Conservation (phyloP, 1,140 invertebrate genomes). For the Drosophila nannoptera region DNA sequence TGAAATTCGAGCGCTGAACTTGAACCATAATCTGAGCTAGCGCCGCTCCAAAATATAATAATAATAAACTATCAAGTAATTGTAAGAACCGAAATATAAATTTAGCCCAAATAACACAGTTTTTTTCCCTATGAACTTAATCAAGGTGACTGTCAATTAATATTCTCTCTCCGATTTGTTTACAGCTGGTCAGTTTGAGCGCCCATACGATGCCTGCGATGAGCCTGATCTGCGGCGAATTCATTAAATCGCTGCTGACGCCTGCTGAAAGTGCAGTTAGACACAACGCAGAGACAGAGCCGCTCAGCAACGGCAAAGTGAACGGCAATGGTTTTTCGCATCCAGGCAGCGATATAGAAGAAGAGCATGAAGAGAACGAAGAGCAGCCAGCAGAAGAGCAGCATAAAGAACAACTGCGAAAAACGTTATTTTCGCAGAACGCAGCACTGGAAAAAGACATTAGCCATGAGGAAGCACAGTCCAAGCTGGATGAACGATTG, state of each 20-base stretch:
- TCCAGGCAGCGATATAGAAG: constrained; percentile 36
- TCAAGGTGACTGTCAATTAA: constrained; percentile 71
- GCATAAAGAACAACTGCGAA: constrained; percentile 29
- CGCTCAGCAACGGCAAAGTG: constrained; percentile 45
- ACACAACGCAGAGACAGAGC: constrained; percentile 15
- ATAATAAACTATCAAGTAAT: constrained; percentile 14
- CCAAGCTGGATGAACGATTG: constrained; percentile 43
- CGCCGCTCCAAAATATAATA: constrained; percentile 33
- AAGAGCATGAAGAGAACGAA: constrained; percentile 27
- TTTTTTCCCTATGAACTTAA: constrained; percentile 62
- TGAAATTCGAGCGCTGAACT: constrained; percentile 55
- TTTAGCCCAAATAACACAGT: constrained; percentile 35
- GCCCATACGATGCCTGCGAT: constrained; percentile 81
- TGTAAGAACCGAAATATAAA: constrained; percentile 2
- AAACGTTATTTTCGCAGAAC: constrained; percentile 46
- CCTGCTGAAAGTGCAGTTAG: constrained; percentile 48
- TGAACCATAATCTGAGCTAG: constrained; percentile 60
- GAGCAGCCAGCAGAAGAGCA: not conserved
- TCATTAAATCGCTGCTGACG: constrained; percentile 79
- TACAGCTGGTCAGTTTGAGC: constrained; percentile 80
- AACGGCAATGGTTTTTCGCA: constrained; percentile 61
- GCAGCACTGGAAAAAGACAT: constrained; percentile 33
- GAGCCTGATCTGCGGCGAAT: constrained; percentile 80
- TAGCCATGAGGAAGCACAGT: constrained; percentile 11
- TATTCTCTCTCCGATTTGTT: constrained; percentile 25